Base-by-base conservation (phyloP, 2,888 invertebrate genomes). In the Automeris io region DNA sequence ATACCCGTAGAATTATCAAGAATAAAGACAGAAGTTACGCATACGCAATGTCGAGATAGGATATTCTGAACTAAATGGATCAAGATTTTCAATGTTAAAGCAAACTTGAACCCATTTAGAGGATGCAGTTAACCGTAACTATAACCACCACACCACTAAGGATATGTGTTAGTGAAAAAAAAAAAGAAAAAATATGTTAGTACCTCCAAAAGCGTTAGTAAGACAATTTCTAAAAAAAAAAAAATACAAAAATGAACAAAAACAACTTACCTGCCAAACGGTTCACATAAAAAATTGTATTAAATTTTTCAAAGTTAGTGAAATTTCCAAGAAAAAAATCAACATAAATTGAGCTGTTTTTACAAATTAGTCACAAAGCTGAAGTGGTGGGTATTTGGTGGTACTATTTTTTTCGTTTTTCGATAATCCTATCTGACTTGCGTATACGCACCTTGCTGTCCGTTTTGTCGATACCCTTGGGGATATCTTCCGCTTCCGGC, bases 381-480 rank as follows among this genome's bases (percentile, higher is more conserved):
- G 71, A 67, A 71, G 82, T 81, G 80, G 73, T 70, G 72, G 59
- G 59, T 53, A 43, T 72, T 71, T 70, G 82, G 83, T 83, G 80
- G 79, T 79, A 53, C 58, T 41, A 39, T 42, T 55, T 52, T 39
- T 46, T 43, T 39, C 40, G 59, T 58, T 68, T 64, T 58, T 53
- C 58, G 66, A 46, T 50, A 46, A 76, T 72, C 74, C 77, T 77
- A 75, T 79, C 76, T 80, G 77, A 42, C 42, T 55, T 62, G 69
- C 68, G 70, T 68, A 69, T 76, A 85, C 82, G 76, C 78, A 87
- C 87, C 87, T 87, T 87, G 87, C 43, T 83, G 86, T 51, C 73
- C 75, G 47, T 85, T 85, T 43, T 75, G 87, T 46, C 87, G 68
- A 57, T 85, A 83, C 54, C 85, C 86, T 40, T 70, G 80, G 0